Percentiles rank a stretch among this genome's conserved stretches.
Evolutionary conservation across 1,140 invertebrate species (phyloP).

Genomic region (Calephelis nemesis): DNA sequence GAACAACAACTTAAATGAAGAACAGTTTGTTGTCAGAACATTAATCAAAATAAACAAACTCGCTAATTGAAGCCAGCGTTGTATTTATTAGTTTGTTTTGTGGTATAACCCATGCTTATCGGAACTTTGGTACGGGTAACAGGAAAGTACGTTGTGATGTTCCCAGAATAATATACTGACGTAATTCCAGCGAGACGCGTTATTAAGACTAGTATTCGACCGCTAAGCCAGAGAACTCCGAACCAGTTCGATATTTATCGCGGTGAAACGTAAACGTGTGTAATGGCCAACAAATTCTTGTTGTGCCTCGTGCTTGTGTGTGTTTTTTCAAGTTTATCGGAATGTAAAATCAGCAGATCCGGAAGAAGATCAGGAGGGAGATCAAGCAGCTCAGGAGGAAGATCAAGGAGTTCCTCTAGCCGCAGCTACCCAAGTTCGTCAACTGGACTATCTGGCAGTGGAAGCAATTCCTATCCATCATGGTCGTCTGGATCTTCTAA

Average conservation of each 20-base stretch:
- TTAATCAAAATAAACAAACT: too few relatives aligned
- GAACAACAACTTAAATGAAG: too few relatives aligned
- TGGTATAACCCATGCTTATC: background rate
- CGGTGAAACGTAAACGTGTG: slow-evolving; percentile 25
- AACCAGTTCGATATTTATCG: slow-evolving; percentile 24
- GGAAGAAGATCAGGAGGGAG: background rate
- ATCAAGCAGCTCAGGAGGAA: slow-evolving; percentile 1
- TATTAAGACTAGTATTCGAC: slow-evolving; percentile 1
- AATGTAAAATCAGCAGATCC: slow-evolving; percentile 29
- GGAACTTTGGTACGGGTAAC: background rate
- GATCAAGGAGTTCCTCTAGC: slow-evolving; percentile 25
- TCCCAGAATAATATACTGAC: slow-evolving; percentile 33
- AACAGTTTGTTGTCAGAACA: too few relatives aligned
- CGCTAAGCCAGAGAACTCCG: too few relatives aligned
- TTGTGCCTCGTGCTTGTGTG: slow-evolving; percentile 42
- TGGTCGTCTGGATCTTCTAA: slow-evolving; percentile 26
- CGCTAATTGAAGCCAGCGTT: background rate
- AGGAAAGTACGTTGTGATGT: slow-evolving; percentile 25
- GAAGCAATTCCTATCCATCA: slow-evolving; percentile 32
- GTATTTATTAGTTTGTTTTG: background rate
- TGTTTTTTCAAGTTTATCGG: slow-evolving; percentile 27
- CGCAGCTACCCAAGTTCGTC: slow-evolving; percentile 35
- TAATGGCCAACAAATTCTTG: slow-evolving; percentile 41
- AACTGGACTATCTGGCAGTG: slow-evolving; percentile 37
- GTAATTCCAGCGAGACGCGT: slow-evolving; percentile 21